Evolutionary conservation across 2,888 invertebrate species (phyloP).

Genomic region (Dicyrtomina minuta): DNA sequence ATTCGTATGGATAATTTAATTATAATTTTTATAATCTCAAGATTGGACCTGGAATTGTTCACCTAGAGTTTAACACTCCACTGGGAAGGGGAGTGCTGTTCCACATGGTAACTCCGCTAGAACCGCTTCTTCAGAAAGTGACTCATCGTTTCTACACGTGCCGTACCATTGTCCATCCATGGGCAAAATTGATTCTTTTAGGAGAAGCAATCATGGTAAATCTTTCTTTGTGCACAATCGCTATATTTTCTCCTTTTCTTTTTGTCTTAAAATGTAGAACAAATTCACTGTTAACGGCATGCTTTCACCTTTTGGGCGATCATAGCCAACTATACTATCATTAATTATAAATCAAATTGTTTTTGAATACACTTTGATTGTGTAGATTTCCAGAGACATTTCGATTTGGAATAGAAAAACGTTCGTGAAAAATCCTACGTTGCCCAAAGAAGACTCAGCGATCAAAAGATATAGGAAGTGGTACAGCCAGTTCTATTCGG

Average conservation of each 20-base stretch:
- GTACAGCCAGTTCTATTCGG: slow-evolving; percentile 83
- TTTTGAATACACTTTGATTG: too few relatives aligned
- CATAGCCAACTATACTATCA: too few relatives aligned
- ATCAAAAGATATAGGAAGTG: slow-evolving; percentile 74
- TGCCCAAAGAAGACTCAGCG: slow-evolving; percentile 72
- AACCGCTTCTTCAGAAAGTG: slow-evolving; percentile 64
- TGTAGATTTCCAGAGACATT: slow-evolving; percentile 79
- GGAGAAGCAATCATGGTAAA: slow-evolving; percentile 71
- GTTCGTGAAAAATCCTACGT: slow-evolving; percentile 69
- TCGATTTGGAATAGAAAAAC: slow-evolving; percentile 84
- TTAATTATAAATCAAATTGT: too few relatives aligned
- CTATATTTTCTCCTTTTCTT: slow-evolving; percentile 2
- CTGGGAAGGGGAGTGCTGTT: slow-evolving; percentile 55
- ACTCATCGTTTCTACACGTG: slow-evolving; percentile 76
- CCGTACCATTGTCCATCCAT: slow-evolving; percentile 61
- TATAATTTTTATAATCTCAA: too few relatives aligned
- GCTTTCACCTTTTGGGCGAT: too few relatives aligned
- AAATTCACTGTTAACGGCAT: too few relatives aligned
- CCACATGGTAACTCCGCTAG: slow-evolving; percentile 43
- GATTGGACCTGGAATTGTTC: slow-evolving; percentile 76
- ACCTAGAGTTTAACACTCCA: slow-evolving; percentile 64
- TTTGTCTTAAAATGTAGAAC: too few relatives aligned
- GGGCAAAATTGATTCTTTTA: slow-evolving; percentile 67
- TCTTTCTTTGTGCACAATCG: slow-evolving; percentile 35
- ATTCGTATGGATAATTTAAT: background rate